Evolutionary conservation across 2,888 invertebrate genomes (phyloP).

Genomic region (Cantharis rufa): DNA sequence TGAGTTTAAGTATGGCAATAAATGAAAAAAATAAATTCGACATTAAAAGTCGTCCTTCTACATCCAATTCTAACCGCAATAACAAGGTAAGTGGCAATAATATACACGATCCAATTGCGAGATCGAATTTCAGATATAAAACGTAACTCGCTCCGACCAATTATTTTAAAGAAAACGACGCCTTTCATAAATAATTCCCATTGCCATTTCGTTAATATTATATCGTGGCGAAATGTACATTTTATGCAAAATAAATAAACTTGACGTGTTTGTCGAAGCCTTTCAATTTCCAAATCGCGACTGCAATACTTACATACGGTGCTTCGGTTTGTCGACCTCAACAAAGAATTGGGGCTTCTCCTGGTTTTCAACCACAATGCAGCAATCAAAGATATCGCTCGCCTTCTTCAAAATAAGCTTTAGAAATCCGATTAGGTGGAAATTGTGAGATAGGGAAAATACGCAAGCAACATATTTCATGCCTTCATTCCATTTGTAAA

Average conservation of each 20-base stretch:
- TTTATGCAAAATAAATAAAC: constrained; percentile 8
- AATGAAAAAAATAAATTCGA: constrained; percentile 26
- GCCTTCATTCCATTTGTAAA: neutral
- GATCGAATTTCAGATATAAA: constrained; percentile 32
- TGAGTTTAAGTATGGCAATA: constrained; percentile 15
- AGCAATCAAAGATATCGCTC: constrained; percentile 19
- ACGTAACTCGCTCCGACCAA: constrained; percentile 20
- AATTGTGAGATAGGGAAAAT: constrained; percentile 1
- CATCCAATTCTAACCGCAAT: constrained; percentile 27
- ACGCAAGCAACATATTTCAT: neutral
- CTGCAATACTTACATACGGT: constrained; percentile 2
- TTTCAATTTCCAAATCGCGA: constrained; percentile 13
- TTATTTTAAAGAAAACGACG: constrained; percentile 24
- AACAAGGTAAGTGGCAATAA: constrained; percentile 32
- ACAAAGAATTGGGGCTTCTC: constrained; percentile 16
- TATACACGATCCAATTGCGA: constrained; percentile 26
- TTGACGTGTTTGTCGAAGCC: constrained; percentile 19
- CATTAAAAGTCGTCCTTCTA: constrained; percentile 23
- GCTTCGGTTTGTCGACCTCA: constrained; percentile 17
- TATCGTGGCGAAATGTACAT: neutral
- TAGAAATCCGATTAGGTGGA: constrained; percentile 21
- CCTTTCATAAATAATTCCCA: constrained; percentile 4
- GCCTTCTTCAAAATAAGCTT: constrained; percentile 12
- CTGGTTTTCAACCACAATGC: constrained; percentile 14
- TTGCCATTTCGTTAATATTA: neutral